Conservation (phyloP, 2,113 vertebrate species). For the Natator depressus region DNA sequence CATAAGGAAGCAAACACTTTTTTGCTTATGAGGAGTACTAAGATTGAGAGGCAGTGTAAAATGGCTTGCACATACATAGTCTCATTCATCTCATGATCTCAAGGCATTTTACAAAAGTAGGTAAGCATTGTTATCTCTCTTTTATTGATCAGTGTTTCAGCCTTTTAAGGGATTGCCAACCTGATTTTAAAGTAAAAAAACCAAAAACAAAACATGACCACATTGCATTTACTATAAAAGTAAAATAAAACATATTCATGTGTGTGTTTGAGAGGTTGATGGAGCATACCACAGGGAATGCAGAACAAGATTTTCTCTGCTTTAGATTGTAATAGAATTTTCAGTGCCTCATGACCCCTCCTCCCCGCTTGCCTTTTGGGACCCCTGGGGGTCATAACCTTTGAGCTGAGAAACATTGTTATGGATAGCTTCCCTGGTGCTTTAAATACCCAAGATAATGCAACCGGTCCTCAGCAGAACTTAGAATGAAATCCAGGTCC, state of each 20-base stretch:
- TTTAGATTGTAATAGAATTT: background rate
- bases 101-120: fast-evolving
- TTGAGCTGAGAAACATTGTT: background rate
- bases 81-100: background rate
- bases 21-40: background rate
- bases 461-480: background rate
- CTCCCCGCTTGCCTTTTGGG: background rate
- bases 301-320: background rate
- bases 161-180: background rate
- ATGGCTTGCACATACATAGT: background rate
- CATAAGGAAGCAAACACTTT: background rate
- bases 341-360: background rate
- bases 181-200: background rate
- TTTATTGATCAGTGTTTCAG: background rate
- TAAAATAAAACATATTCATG: background rate
- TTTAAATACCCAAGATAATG: background rate
- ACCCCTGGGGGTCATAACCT: background rate
- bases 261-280: background rate
- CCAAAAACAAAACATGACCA: background rate
- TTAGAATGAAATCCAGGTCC: background rate
- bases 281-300: background rate
- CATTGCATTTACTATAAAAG: background rate
- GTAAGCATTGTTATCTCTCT: background rate
- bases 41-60: background rate
- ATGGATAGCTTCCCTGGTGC: background rate